Evolutionary conservation across 2,797 vertebrate genomes (phyloP).

Genomic region (Eutrigla gurnardus): DNA sequence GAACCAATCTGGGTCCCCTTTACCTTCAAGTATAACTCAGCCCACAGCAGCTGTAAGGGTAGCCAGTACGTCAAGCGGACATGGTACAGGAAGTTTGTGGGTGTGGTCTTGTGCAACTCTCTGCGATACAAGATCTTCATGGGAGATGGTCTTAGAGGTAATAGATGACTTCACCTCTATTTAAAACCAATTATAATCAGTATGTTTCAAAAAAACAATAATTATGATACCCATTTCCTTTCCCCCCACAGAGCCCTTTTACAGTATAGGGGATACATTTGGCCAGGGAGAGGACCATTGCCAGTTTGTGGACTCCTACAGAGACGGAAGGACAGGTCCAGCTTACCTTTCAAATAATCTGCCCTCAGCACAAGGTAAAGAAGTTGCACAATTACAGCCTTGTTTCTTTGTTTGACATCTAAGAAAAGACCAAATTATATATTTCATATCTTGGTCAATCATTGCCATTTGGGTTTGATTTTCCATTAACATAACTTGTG

Average conservation of each 20-base stretch:
- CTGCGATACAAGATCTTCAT: conserved; percentile 99
- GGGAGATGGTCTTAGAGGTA: conserved; percentile 95
- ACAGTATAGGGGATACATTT: conserved; percentile 94
- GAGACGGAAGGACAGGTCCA: conserved; percentile 95
- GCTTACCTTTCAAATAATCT: conserved; percentile 87
- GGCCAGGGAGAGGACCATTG: conserved; percentile 98
- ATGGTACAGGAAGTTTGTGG: conserved; percentile 98
- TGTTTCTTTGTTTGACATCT: conserved; percentile 5
- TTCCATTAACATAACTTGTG: neutral
- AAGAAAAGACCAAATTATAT: too few relatives aligned
- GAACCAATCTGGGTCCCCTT: conserved; percentile 99
- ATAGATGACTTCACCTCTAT: neutral
- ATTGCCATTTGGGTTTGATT: conserved; percentile 6
- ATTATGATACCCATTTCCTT: neutral
- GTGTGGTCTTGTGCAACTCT: conserved; percentile 97
- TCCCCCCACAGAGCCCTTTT: conserved; percentile 89
- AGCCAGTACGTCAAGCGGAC: conserved; percentile 97
- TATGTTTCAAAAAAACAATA: neutral
- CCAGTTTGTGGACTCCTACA: conserved; percentile 98
- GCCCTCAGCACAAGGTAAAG: conserved; percentile 91
- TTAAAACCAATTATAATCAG: neutral
- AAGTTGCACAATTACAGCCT: conserved; percentile 5
- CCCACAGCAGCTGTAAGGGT: conserved; percentile 92
- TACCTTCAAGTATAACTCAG: conserved; percentile 90
- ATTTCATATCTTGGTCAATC: too few relatives aligned